Conservation (phyloP, 1,140 invertebrate genomes). For the Dinoponera quadriceps region DNA sequence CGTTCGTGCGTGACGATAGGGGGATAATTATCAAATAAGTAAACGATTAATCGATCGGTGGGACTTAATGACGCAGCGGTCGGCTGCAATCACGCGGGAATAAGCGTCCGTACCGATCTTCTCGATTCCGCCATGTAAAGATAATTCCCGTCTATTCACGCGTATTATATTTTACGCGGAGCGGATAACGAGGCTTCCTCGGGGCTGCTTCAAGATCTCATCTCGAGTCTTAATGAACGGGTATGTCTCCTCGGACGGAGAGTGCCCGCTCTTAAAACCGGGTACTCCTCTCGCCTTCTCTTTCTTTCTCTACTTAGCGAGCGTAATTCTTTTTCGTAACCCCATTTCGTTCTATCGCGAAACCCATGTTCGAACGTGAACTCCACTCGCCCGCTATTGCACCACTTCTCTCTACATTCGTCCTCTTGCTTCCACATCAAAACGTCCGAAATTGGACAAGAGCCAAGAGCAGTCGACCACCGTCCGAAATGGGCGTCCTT, state of each 20-base stretch:
- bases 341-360: slow-evolving; percentile 61
- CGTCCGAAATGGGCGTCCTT: slow-evolving; percentile 65
- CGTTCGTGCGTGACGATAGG: too few relatives aligned
- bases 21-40: background rate
- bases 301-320: slow-evolving; percentile 69
- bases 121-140: background rate
- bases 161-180: background rate
- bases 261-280: slow-evolving; percentile 57
- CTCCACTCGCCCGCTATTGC: slow-evolving; percentile 39
- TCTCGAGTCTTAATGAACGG: slow-evolving; percentile 66
- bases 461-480: slow-evolving; percentile 70
- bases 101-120: background rate
- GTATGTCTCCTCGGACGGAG: slow-evolving; percentile 60
- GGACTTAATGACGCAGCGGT: too few relatives aligned
- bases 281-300: slow-evolving; percentile 38
- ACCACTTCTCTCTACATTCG: slow-evolving; percentile 2
- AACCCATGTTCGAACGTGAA: slow-evolving; percentile 45
- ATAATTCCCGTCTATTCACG: background rate
- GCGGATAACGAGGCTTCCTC: background rate
- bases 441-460: slow-evolving; percentile 75
- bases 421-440: slow-evolving; percentile 55
- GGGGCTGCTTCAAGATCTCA: background rate
- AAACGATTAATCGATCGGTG: background rate
- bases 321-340: slow-evolving; percentile 75
- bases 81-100: too few relatives aligned